Evolutionary conservation across 2,888 invertebrate species (phyloP).

Genomic region (Aproaerema taeniolella): DNA sequence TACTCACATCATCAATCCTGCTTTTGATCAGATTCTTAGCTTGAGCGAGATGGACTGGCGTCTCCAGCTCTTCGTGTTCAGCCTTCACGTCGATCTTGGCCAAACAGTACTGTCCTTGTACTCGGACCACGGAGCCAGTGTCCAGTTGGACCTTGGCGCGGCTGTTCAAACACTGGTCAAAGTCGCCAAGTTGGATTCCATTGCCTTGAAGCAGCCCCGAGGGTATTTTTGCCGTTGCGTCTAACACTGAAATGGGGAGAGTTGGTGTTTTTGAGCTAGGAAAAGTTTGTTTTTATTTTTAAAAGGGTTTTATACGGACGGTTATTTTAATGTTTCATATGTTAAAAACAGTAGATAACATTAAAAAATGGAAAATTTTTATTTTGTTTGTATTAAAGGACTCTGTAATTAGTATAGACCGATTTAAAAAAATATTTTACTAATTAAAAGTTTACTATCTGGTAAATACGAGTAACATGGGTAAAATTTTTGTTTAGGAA

Average conservation of each 20-base stretch:
- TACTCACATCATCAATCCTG: slow-evolving; percentile 79
- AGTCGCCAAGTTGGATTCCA: slow-evolving; percentile 84
- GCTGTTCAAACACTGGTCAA: slow-evolving; percentile 81
- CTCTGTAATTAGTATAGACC: too few species aligned
- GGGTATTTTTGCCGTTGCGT: slow-evolving; percentile 83
- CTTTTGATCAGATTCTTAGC: slow-evolving; percentile 81
- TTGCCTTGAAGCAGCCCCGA: slow-evolving; percentile 83
- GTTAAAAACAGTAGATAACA: too few species aligned
- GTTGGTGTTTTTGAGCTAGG: background rate
- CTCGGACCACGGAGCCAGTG: slow-evolving; percentile 74
- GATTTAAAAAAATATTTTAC: too few species aligned
- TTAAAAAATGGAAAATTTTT: too few species aligned
- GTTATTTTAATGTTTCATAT: too few species aligned
- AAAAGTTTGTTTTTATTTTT: slow-evolving; percentile 4
- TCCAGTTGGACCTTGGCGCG: slow-evolving; percentile 78
- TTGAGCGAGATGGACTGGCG: slow-evolving; percentile 80
- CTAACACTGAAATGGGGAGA: slow-evolving; percentile 77
- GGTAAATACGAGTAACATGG: too few species aligned
- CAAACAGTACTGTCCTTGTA: slow-evolving; percentile 82
- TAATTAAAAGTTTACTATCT: too few species aligned
- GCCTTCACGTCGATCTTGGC: slow-evolving; percentile 81
- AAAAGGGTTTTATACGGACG: too few species aligned
- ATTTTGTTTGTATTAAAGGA: too few species aligned
- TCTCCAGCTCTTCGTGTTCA: slow-evolving; percentile 73
- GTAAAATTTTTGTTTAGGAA: too few species aligned